Percentiles rank a stretch among this genome's conserved stretches.
Conservation (phyloP, 2,888 invertebrate species). For the Rhamphomyia laevipes region DNA sequence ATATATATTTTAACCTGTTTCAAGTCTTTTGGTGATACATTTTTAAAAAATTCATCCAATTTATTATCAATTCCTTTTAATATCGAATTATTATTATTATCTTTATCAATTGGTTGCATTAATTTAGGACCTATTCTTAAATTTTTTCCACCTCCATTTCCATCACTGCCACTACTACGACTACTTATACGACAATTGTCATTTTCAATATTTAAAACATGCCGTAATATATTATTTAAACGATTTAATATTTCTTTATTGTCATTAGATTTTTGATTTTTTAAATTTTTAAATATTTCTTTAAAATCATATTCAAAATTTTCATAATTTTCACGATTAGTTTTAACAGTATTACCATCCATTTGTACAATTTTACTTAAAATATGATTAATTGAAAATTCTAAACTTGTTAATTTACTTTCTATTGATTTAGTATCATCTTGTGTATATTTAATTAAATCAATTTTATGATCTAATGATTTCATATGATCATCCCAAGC, state of each 20-base stretch:
- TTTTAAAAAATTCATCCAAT: not conserved
- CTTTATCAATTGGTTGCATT: constrained; percentile 16
- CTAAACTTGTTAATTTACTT: constrained; percentile 31
- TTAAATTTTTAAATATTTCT: not conserved
- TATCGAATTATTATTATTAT: constrained; percentile 8
- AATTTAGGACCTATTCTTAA: constrained; percentile 13
- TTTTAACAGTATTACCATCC: constrained; percentile 21
- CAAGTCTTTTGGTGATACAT: not conserved
- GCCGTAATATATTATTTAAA: constrained; percentile 21
- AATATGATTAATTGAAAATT: constrained; percentile 35
- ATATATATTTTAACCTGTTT: constrained; percentile 1
- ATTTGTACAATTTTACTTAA: constrained; percentile 31
- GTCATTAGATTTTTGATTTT: constrained; percentile 3
- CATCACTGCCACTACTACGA: not conserved
- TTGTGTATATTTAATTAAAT: constrained; percentile 36
- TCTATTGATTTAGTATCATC: constrained; percentile 20
- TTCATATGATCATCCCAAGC: constrained; percentile 44
- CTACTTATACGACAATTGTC: constrained; percentile 9
- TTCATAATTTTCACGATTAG: constrained; percentile 13
- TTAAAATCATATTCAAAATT: constrained; percentile 11
- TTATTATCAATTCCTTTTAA: constrained; percentile 4
- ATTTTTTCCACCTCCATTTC: not conserved
- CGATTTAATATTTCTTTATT: constrained; percentile 19
- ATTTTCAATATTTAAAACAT: constrained; percentile 21
- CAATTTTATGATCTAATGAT: constrained; percentile 40